These are phyloP conservation scores for Gisinianus flammeolus DNA, from an alignment of 2,888 invertebrate species.

Conservation along the genomic window DNA sequence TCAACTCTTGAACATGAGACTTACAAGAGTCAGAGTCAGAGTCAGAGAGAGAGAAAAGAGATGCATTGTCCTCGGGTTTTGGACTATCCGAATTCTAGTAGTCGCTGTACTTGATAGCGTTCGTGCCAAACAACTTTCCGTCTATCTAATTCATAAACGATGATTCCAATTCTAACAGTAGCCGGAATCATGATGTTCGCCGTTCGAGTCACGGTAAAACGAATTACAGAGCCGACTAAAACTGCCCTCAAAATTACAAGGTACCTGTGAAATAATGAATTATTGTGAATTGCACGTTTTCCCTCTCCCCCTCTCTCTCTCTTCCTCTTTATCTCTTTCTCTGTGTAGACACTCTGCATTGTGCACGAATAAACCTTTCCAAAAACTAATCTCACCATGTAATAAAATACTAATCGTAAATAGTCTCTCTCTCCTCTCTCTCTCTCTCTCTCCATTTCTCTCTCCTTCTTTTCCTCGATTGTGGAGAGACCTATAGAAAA, in stretches of 20 bases:
- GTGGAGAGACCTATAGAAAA: too few relatives aligned
- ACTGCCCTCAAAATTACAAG: conserved; percentile 58
- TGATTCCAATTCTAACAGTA: conserved; percentile 41
- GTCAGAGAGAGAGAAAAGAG: conserved; percentile 6
- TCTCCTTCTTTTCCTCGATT: too few relatives aligned
- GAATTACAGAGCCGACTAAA: conserved; percentile 58
- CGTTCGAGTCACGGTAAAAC: conserved; percentile 50
- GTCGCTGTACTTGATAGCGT: conserved; percentile 12
- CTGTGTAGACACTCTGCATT: not conserved
- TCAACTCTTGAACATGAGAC: too few relatives aligned
- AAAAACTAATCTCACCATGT: too few relatives aligned
- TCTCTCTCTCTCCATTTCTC: too few relatives aligned
- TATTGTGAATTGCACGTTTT: not conserved
- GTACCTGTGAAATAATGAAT: conserved; percentile 42
- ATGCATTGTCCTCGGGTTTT: conserved; percentile 11
- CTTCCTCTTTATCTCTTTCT: not conserved
- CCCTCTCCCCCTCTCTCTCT: not conserved
- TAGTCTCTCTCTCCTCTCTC: too few relatives aligned
- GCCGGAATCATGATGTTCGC: conserved; percentile 58
- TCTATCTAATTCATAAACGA: conserved; percentile 47
- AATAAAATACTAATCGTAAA: too few relatives aligned
- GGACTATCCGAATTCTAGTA: not conserved
- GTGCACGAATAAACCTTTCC: too few relatives aligned
- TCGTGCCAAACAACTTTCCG: conserved; percentile 16
- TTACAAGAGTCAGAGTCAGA: not conserved